These are phyloP conservation scores for Dryadula phaetusa DNA, from an alignment of 2,888 invertebrate genomes.

Conservation along the genomic window DNA sequence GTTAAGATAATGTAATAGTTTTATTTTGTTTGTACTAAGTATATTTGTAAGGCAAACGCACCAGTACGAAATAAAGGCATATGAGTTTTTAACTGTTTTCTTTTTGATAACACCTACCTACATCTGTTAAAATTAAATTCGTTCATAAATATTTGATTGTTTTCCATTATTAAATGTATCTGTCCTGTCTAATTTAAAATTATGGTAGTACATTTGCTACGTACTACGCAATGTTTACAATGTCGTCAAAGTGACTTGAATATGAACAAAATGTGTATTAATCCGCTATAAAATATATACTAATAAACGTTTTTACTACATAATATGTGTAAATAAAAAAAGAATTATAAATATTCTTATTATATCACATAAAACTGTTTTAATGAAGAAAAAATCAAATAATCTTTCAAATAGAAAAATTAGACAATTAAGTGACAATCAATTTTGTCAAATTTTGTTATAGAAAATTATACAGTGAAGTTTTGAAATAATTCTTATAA, in stretches of 20 bases:
- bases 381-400: constrained; percentile 1
- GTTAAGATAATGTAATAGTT: constrained; percentile 61
- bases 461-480: constrained; percentile 40
- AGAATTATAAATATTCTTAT: neutral
- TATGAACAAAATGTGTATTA: too few relatives aligned
- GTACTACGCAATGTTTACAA: neutral
- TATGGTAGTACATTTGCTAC: too few relatives aligned
- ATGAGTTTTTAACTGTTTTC: constrained; percentile 71
- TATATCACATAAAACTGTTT: constrained; percentile 7
- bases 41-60: constrained; percentile 81
- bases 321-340: neutral
- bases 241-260: neutral
- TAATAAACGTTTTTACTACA: too few relatives aligned
- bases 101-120: constrained; percentile 7
- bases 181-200: too few relatives aligned
- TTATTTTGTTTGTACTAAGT: constrained; percentile 69
- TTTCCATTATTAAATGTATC: too few relatives aligned
- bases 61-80: constrained; percentile 84
- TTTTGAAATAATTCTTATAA: neutral
- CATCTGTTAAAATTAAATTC: neutral
- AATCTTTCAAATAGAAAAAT: constrained; percentile 14
- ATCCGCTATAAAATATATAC: too few relatives aligned
- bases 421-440: neutral
- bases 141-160: too few relatives aligned
- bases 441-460: constrained; percentile 8